Evolutionary conservation across 2,113 vertebrate species (phyloP).

Genomic region (Siniperca knerii): DNA sequence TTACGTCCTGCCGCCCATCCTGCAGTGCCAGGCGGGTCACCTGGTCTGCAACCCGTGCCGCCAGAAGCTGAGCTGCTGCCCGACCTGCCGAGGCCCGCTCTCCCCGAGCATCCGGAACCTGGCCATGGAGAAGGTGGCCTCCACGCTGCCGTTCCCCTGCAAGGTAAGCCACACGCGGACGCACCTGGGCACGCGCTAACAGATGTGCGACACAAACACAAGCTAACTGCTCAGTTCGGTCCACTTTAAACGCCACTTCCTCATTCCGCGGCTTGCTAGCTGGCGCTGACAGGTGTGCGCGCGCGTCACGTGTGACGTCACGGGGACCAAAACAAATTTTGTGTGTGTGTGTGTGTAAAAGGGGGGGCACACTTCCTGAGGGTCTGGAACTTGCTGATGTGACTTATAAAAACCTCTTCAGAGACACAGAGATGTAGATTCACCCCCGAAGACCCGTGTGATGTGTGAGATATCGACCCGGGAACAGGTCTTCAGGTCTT

Average conservation of each 20-base stretch:
- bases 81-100: slow-evolving; percentile 85
- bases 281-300: background rate
- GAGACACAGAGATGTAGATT: too few relatives aligned
- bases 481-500: too few relatives aligned
- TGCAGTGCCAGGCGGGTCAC: slow-evolving; percentile 87
- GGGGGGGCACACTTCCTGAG: too few relatives aligned
- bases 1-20: slow-evolving; percentile 86
- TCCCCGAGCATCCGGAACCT: slow-evolving; percentile 86
- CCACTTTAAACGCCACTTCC: slow-evolving; percentile 23
- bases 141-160: slow-evolving; percentile 85
- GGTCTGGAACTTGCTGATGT: too few relatives aligned
- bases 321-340: too few relatives aligned
- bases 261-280: background rate
- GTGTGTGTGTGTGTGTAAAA: too few relatives aligned
- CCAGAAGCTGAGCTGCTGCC: slow-evolving; percentile 87
- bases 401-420: too few relatives aligned
- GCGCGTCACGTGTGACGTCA: slow-evolving; percentile 27
- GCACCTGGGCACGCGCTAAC: background rate
- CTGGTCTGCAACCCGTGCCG: slow-evolving; percentile 86
- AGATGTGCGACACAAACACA: background rate
- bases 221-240: background rate
- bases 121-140: slow-evolving; percentile 88
- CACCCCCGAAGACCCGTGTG: too few relatives aligned
- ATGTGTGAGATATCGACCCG: too few relatives aligned
- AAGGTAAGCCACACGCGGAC: slow-evolving; percentile 76